phyloP scores from a whole-genome alignment of 2,113 vertebrate species.

The Actinemys pallida region DNA sequence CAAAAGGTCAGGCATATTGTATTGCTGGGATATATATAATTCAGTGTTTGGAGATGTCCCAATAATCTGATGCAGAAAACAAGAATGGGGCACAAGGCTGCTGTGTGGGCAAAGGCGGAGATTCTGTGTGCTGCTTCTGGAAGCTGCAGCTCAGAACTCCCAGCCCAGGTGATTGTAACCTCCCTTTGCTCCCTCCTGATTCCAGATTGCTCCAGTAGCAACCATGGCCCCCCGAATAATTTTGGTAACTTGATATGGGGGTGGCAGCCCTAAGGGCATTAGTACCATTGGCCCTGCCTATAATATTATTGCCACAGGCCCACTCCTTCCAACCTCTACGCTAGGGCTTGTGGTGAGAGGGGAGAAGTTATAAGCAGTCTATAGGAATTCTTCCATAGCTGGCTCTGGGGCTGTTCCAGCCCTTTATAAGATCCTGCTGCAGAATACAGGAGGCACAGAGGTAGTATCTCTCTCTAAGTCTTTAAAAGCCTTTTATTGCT shows the following conservation, averaged over 20 bases:
- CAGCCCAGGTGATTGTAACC: not conserved
- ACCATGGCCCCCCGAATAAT: not conserved
- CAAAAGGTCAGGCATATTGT: not conserved
- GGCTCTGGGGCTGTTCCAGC: not conserved
- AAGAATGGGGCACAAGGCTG: not conserved
- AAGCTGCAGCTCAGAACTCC: not conserved
- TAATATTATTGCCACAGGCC: not conserved
- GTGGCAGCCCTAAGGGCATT: not conserved
- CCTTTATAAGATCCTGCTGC: not conserved
- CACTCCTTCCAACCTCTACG: not conserved
- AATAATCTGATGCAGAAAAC: not conserved
- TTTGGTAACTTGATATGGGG: rapidly evolving
- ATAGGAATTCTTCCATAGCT: not conserved
- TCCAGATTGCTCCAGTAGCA: not conserved
- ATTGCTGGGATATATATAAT: slow-evolving; percentile 1
- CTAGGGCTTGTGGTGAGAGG: not conserved
- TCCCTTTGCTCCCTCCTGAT: not conserved
- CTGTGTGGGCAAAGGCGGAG: not conserved
- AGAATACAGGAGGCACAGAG: not conserved
- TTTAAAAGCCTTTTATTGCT: not conserved
- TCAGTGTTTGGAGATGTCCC: not conserved
- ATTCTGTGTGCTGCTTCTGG: rapidly evolving
- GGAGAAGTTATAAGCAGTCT: not conserved
- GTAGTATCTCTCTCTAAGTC: not conserved
- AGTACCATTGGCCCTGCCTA: rapidly evolving